Evolutionary conservation across 2,113 vertebrate genomes (phyloP).

Genomic region (Upupa epops): DNA sequence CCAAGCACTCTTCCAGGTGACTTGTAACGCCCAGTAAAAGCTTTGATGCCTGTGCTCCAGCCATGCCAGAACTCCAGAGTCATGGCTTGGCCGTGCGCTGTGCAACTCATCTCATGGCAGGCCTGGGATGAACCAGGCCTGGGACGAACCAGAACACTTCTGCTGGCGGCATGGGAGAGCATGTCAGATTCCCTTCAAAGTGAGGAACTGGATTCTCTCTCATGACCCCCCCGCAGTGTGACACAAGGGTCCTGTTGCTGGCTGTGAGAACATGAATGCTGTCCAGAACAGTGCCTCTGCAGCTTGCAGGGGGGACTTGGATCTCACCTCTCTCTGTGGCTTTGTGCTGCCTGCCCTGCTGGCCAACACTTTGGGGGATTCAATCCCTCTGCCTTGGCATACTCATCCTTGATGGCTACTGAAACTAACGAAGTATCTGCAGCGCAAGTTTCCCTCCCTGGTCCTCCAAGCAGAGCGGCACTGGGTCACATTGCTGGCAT

Average conservation of each 20-base stretch:
- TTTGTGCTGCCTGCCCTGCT: not conserved
- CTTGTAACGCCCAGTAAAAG: not conserved
- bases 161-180: not conserved
- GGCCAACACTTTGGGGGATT: not conserved
- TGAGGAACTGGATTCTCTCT: not conserved
- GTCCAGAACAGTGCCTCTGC: not conserved
- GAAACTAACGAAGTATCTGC: not conserved
- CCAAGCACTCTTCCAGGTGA: not conserved
- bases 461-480: not conserved
- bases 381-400: not conserved
- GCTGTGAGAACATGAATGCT: not conserved
- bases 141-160: not conserved
- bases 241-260: accelerated
- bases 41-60: not conserved
- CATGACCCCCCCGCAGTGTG: accelerated
- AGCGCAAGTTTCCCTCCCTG: not conserved
- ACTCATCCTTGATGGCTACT: not conserved
- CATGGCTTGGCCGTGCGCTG: not conserved
- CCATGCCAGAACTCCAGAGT: not conserved
- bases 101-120: accelerated
- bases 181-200: not conserved
- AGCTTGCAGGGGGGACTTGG: not conserved
- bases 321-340: not conserved
- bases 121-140: not conserved
- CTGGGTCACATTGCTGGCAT: conserved; percentile 28